Evolutionary conservation across 1,140 invertebrate species (phyloP).

Genomic region (Polypedilum pembai): DNA sequence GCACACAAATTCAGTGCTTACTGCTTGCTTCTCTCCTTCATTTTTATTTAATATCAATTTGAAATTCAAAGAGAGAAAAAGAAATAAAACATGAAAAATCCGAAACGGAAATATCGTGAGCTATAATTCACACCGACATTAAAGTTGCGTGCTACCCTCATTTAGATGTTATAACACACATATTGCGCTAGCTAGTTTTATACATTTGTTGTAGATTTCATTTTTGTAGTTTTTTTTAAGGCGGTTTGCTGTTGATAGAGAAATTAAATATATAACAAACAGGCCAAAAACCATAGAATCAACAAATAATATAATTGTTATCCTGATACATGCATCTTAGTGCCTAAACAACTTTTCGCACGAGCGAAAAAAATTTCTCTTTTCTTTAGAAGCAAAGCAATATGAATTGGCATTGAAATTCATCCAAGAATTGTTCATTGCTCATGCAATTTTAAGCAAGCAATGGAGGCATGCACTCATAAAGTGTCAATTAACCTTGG

Average conservation of each 20-base stretch:
- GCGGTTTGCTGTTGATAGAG: slow-evolving; percentile 1
- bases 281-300: not conserved
- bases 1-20: not conserved
- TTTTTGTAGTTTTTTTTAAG: too few species aligned
- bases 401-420: too few species aligned
- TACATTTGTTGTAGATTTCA: too few species aligned
- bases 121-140: slow-evolving; percentile 25
- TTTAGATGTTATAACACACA: slow-evolving; percentile 1
- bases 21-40: not conserved
- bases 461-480: not conserved
- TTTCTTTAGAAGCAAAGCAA: too few species aligned
- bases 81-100: slow-evolving; percentile 25
- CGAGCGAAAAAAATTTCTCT: too few species aligned
- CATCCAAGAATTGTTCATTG: too few species aligned
- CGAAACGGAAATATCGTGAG: slow-evolving; percentile 19
- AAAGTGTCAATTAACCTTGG: not conserved
- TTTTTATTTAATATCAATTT: slow-evolving; percentile 20
- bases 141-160: slow-evolving; percentile 13
- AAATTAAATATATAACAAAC: not conserved
- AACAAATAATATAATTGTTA: slow-evolving; percentile 25
- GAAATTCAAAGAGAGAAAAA: not conserved
- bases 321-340: not conserved
- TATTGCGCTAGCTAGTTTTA: too few species aligned
- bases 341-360: too few species aligned
- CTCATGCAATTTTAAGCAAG: too few species aligned